Conservation (phyloP, 2,113 vertebrate genomes). For the Tinamus guttatus region DNA sequence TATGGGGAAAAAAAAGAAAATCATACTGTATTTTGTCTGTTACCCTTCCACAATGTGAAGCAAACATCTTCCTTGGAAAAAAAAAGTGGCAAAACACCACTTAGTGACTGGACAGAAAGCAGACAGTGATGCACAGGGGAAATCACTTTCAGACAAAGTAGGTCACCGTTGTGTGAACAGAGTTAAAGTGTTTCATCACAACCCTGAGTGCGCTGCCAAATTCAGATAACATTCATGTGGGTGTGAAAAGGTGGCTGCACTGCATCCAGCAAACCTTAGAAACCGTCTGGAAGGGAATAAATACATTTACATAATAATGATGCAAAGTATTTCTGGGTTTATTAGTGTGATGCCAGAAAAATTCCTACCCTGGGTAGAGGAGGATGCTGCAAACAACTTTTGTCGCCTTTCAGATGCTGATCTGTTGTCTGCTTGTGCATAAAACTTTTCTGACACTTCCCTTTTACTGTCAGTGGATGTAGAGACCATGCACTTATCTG, state of each 20-base stretch:
- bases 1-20: neutral
- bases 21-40: neutral
- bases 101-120: neutral
- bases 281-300: neutral
- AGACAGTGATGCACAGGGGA: neutral
- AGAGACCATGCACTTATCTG: neutral
- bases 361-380: neutral
- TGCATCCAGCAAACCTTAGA: neutral
- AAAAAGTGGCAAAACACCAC: neutral
- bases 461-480: fast-evolving
- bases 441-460: neutral
- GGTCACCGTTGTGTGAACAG: neutral
- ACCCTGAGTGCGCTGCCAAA: neutral
- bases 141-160: neutral
- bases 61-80: neutral
- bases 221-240: neutral
- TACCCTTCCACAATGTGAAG: neutral
- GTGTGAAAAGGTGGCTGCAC: neutral
- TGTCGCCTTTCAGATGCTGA: neutral
- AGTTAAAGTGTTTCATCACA: neutral
- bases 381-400: neutral
- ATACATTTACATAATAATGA: neutral
- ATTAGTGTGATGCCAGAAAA: neutral
- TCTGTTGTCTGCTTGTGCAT: neutral
- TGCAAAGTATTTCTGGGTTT: neutral